Conservation (phyloP, 92 coral and sea anemone genomes). For the Montipora capitata region DNA sequence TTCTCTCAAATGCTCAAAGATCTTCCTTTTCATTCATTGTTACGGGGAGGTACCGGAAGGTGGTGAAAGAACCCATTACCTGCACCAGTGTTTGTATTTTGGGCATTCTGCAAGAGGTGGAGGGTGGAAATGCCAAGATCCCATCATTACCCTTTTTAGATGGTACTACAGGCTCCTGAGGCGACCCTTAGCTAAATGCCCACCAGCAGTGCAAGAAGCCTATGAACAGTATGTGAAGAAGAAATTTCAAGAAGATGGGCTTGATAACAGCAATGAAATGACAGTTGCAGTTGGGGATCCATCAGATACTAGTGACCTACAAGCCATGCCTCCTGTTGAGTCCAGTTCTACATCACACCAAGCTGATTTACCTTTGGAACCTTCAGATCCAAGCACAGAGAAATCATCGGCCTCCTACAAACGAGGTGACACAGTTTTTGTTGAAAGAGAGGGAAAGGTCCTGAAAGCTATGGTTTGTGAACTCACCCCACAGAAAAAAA, state of each 20-base stretch:
- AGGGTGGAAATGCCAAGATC: conserved; percentile 68
- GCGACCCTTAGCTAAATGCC: conserved; percentile 15
- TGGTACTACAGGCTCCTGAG: conserved; percentile 65
- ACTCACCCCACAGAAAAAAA: background rate
- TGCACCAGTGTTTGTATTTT: conserved; percentile 57
- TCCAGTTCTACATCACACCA: no score
- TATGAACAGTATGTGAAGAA: background rate
- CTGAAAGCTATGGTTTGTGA: background rate
- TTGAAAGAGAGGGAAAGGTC: background rate
- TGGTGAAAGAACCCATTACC: conserved; percentile 76
- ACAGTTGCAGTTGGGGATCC: no score
- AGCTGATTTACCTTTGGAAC: background rate
- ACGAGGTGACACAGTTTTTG: background rate
- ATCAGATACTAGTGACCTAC: no score
- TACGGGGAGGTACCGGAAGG: conserved; percentile 76
- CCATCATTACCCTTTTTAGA: conserved; percentile 58
- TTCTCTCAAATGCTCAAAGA: conserved; percentile 52
- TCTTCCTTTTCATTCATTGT: conserved; percentile 70
- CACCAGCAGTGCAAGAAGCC: background rate
- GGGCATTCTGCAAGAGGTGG: conserved; percentile 71
- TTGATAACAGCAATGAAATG: background rate
- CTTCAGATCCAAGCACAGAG: background rate
- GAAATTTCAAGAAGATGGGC: background rate
- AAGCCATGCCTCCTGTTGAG: no score
- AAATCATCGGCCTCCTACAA: background rate